Evolutionary conservation across 2,797 vertebrate genomes (phyloP).

Genomic region (Pelodytes ibericus): DNA sequence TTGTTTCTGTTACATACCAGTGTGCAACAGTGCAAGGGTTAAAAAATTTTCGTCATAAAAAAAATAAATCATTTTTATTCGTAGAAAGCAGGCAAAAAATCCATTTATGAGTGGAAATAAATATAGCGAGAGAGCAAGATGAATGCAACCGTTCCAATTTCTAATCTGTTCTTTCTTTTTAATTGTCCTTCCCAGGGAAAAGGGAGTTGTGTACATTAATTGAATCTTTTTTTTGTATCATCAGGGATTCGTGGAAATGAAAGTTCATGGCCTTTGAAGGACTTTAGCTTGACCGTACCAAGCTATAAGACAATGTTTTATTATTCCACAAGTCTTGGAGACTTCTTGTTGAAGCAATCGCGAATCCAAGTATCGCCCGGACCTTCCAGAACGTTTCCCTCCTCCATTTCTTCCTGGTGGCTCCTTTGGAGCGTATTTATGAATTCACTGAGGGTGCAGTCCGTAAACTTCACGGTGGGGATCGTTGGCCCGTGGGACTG

Average conservation of each 20-base stretch:
- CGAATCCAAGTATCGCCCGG: conserved; percentile 60
- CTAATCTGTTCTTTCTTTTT: no score
- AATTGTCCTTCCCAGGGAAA: no score
- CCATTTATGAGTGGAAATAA: no score
- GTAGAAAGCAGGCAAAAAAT: no score
- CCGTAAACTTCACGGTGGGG: conserved; percentile 77
- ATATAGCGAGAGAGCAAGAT: no score
- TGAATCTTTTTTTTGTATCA: conserved; percentile 45
- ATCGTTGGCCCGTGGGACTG: conserved; percentile 80
- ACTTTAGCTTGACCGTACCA: conserved; percentile 40
- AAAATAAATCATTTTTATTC: no score
- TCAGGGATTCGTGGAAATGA: not conserved
- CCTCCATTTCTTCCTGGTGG: conserved; percentile 70
- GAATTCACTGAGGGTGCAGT: conserved; percentile 71
- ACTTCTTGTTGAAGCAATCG: conserved; percentile 64
- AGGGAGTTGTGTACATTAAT: not conserved
- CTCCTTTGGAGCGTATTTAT: conserved; percentile 71
- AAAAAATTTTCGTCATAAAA: no score
- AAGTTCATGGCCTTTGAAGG: conserved; percentile 47
- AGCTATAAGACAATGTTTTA: conserved; percentile 76
- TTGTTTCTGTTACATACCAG: no score
- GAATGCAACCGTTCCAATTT: no score
- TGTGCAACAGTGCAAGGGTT: no score
- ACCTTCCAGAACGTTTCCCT: conserved; percentile 59
- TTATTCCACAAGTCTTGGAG: conserved; percentile 65